Base-by-base conservation (phyloP, 2,888 invertebrate species). In the Chrysolina americana region DNA sequence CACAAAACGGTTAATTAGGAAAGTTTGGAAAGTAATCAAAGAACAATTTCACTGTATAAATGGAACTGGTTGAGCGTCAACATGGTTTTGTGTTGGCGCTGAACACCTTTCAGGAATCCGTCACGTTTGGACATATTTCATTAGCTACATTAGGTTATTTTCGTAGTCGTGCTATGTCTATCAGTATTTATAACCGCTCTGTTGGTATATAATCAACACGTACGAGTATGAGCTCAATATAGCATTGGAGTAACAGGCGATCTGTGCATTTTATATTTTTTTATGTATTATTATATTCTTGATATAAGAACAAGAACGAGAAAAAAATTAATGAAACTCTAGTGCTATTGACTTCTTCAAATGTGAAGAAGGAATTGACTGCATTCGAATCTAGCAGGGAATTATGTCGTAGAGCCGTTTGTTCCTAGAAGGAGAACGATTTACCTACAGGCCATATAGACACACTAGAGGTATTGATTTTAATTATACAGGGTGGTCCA, bases 21-120 rank as follows among this genome's bases (percentile, higher is more conserved):
- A 81, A 81, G 79, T 81, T 80, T 50, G 50, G 68, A 65, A 80
- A 78, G 81, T 79, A 81, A 81, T 81, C 80, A 81, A 81, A 81
- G 80, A 79, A 79, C 80, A 79, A 80, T 81, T 81, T 78, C 74
- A 74, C 73, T 76, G 75, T 70, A 75, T 78, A 79, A 81, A 80
- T 80, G 79, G 78, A 78, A 76, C 76, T 71, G 78, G 66, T 78
- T 77, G 77, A 72, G 71, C 53, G 74, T 53, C 63, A 63, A 65
- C 59, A 68, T 65, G 59, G 65, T 73, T 73, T 71, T 48, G 64
- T 66, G 63, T 63, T 63, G 53, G 53, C 23, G 41, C 64, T 8
- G 53, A 63, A 64, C 70, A 65, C 70, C 66, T 66, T 68, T 72
- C 68, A 72, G 68, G 63, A 68, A 68, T 68, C 72, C 62, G 72